Conservation (phyloP, 2,113 vertebrate species). For the Mustelus asterias region DNA sequence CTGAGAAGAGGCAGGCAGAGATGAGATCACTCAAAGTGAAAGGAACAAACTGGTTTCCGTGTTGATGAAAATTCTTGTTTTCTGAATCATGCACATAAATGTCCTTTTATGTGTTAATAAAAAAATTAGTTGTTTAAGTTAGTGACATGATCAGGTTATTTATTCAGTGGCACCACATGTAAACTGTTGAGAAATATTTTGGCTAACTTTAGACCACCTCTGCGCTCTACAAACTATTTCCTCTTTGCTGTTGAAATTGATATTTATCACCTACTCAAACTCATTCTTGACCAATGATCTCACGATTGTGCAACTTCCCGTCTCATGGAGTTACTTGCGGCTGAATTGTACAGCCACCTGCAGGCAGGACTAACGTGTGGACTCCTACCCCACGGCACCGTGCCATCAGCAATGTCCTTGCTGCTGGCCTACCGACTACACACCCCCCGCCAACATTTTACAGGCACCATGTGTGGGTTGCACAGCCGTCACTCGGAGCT, state of each 20-base stretch:
- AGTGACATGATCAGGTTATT: not conserved
- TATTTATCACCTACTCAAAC: not conserved
- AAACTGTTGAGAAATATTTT: not conserved
- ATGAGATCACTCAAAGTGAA: not conserved
- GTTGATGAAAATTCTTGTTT: not conserved
- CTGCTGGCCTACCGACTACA: too few relatives aligned
- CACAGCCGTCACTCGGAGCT: too few relatives aligned
- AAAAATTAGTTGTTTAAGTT: not conserved
- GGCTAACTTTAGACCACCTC: not conserved
- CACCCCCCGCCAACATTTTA: too few relatives aligned
- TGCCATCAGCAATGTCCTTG: too few relatives aligned
- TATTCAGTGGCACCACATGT: not conserved
- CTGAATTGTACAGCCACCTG: too few relatives aligned
- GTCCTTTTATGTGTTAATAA: not conserved
- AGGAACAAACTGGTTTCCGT: not conserved
- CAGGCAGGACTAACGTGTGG: too few relatives aligned
- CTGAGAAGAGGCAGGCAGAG: not conserved
- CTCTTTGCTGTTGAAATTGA: not conserved
- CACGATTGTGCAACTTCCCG: not conserved
- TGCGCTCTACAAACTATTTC: not conserved
- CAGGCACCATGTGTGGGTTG: too few relatives aligned
- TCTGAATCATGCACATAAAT: not conserved
- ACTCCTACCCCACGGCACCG: too few relatives aligned
- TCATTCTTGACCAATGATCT: not conserved
- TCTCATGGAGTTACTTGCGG: too few relatives aligned